A percentile compares a stretch with the other conserved stretches of the same genome.
phyloP scores from a whole-genome alignment of 1,140 invertebrate species.

The Tachypleus tridentatus region DNA sequence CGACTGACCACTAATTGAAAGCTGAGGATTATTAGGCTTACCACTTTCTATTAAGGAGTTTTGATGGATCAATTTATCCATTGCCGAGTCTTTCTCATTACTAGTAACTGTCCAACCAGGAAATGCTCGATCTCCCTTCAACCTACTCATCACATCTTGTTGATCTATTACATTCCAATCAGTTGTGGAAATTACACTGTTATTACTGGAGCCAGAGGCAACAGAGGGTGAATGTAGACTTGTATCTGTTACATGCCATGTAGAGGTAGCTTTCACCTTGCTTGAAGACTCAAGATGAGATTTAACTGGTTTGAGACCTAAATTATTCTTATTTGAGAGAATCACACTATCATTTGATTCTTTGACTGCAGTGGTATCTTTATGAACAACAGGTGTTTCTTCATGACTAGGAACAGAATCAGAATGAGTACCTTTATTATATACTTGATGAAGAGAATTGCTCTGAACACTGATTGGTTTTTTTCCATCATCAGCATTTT shows the following conservation, averaged over 20 bases:
- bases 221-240: constrained; percentile 28
- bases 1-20: neutral
- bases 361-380: neutral
- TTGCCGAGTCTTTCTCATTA: constrained; percentile 1
- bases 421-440: neutral
- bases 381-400: neutral
- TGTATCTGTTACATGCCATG: constrained; percentile 31
- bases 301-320: neutral
- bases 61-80: constrained; percentile 1
- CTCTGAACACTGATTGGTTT: neutral
- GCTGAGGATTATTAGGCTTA: neutral
- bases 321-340: neutral
- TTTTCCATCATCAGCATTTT: constrained; percentile 16
- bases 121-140: constrained; percentile 1
- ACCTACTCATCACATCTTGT: constrained; percentile 5
- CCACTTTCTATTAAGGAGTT: neutral
- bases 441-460: neutral
- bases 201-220: constrained; percentile 28
- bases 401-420: neutral
- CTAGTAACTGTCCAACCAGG: constrained; percentile 4
- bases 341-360: neutral
- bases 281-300: neutral
- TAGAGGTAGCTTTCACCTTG: constrained; percentile 28
- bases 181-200: constrained; percentile 33
- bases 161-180: constrained; percentile 32